Conservation (phyloP, 2,797 vertebrate genomes). For the Anguilla pacifica region DNA sequence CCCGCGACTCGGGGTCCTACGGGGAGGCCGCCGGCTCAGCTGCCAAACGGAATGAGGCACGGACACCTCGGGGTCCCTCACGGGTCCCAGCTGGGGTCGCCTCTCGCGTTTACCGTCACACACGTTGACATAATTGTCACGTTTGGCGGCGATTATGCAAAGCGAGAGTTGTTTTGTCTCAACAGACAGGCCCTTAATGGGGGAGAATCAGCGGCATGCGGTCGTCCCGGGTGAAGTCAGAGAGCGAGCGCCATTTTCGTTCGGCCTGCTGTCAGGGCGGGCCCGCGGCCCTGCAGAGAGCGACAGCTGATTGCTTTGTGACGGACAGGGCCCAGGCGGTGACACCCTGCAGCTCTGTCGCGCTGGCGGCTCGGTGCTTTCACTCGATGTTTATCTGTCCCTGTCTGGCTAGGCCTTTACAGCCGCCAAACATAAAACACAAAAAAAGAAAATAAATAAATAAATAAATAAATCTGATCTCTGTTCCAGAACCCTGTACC, state of each 20-base stretch:
- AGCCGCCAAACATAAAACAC: conserved; percentile 24
- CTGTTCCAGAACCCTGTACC: conserved; percentile 20
- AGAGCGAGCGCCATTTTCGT: too few species aligned
- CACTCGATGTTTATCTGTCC: conserved; percentile 11
- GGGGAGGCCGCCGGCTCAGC: not conserved
- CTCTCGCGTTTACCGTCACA: not conserved
- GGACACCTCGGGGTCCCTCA: not conserved
- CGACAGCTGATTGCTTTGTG: not conserved
- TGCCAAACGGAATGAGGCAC: not conserved
- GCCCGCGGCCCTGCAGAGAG: not conserved
- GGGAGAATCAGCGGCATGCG: not conserved
- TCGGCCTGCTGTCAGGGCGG: not conserved
- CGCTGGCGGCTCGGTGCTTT: not conserved
- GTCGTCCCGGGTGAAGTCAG: not conserved
- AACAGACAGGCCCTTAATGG: not conserved
- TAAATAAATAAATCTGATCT: not conserved
- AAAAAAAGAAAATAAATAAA: not conserved
- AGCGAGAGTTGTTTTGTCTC: not conserved
- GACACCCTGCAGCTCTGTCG: not conserved
- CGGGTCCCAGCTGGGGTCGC: not conserved
- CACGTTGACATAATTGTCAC: too few species aligned
- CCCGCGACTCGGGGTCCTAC: not conserved
- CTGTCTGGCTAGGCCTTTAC: conserved; percentile 9
- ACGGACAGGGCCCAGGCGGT: not conserved
- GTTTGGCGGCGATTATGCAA: not conserved